These are phyloP conservation scores for Monarcha castaneiventris DNA, from an alignment of 2,113 vertebrate genomes.

Conservation along the genomic window DNA sequence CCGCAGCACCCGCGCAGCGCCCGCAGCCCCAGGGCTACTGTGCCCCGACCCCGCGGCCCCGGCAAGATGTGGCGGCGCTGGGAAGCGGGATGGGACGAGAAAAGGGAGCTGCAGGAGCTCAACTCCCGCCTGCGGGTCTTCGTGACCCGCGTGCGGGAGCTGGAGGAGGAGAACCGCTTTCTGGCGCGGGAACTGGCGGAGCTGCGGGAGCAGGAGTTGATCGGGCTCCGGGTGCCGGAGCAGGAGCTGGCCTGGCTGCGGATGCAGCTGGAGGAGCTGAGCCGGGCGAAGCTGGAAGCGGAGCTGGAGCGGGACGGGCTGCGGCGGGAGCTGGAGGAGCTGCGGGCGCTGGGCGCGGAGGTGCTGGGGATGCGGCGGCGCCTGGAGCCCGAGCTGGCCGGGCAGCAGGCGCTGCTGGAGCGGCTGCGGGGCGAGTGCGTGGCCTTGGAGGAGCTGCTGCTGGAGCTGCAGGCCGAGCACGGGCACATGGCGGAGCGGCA, in stretches of 20 bases:
- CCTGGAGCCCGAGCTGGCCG: conserved; percentile 77
- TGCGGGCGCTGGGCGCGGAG: conserved; percentile 43
- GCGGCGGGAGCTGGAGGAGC: conserved; percentile 51
- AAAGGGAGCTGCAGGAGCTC: conserved; percentile 71
- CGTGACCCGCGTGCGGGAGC: conserved; percentile 81
- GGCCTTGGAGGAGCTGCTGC: conserved; percentile 79
- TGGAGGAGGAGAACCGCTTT: conserved; percentile 76
- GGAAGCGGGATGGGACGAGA: conserved; percentile 23
- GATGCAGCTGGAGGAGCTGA: conserved; percentile 57
- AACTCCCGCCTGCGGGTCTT: conserved; percentile 86
- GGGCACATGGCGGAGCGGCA: conserved; percentile 74
- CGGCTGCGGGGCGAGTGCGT: conserved; percentile 47
- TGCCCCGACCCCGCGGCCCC: background rate
- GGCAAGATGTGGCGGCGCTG: conserved; percentile 9
- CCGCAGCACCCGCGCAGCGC: background rate
- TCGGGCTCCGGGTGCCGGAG: conserved; percentile 47
- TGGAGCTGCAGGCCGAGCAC: conserved; percentile 77
- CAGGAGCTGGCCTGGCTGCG: conserved; percentile 71
- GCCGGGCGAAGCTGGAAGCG: conserved; percentile 46
- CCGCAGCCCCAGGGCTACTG: background rate
- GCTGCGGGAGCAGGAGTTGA: conserved; percentile 63
- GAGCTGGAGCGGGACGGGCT: conserved; percentile 55
- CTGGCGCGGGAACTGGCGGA: conserved; percentile 76
- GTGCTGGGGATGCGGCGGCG: conserved; percentile 40
- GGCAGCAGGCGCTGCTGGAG: conserved; percentile 68